Conservation (phyloP, 2,888 invertebrate genomes). For the Synergus umbraculus region DNA sequence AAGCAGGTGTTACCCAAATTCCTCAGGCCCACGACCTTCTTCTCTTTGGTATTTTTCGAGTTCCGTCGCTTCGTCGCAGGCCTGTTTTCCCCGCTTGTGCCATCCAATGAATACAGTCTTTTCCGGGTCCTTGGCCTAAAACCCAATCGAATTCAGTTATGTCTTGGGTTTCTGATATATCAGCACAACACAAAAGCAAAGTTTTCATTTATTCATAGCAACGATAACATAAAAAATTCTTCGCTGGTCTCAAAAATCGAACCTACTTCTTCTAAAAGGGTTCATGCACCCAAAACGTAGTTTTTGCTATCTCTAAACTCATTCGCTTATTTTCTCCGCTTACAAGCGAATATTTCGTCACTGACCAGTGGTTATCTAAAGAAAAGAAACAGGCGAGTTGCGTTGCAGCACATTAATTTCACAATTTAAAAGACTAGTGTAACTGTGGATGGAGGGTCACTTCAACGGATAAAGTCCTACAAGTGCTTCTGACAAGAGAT, state of each 20-base stretch:
- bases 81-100: constrained; percentile 79
- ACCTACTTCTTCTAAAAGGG: neutral
- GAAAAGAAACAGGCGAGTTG: neutral
- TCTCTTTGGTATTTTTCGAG: constrained; percentile 80
- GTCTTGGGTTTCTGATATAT: neutral
- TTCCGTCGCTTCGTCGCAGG: constrained; percentile 70
- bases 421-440: neutral
- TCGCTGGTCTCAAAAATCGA: neutral
- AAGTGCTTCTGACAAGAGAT: neutral
- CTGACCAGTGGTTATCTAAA: neutral
- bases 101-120: constrained; percentile 81
- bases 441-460: neutral
- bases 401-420: neutral
- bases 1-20: constrained; percentile 92
- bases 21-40: constrained; percentile 85
- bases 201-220: too few relatives aligned
- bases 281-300: neutral
- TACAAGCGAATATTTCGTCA: constrained; percentile 3
- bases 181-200: neutral
- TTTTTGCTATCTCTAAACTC: neutral
- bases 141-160: constrained; percentile 4
- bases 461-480: neutral
- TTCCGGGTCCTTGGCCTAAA: constrained; percentile 80
- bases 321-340: neutral
- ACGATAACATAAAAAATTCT: too few relatives aligned